Percentiles rank a stretch among this genome's conserved stretches.
phyloP scores from a whole-genome alignment of 2,797 vertebrate genomes.

The Harpagifer antarcticus region DNA sequence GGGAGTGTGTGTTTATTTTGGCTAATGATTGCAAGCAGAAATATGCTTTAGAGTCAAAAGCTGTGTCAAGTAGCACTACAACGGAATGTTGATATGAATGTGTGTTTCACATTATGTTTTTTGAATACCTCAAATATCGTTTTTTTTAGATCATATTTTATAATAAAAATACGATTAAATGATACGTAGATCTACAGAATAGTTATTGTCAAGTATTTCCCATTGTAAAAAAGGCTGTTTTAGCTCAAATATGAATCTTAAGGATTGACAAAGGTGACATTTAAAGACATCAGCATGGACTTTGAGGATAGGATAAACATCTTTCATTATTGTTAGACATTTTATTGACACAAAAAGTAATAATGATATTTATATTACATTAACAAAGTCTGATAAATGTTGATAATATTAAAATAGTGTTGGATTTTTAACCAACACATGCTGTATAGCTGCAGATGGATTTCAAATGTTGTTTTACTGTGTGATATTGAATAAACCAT shows the following conservation, averaged over 20 bases:
- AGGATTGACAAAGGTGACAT: too few species aligned
- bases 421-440: background rate
- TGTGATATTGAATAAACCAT: conserved; percentile 33
- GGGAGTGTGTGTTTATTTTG: background rate
- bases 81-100: background rate
- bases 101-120: background rate
- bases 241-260: too few species aligned
- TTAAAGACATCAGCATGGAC: too few species aligned
- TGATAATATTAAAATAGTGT: conserved; percentile 3
- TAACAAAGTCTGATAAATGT: background rate
- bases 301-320: too few species aligned
- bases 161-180: background rate
- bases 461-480: conserved; percentile 10
- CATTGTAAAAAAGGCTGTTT: too few species aligned
- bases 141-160: background rate
- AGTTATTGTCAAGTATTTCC: too few species aligned
- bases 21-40: background rate
- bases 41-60: background rate
- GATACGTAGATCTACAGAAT: too few species aligned
- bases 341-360: too few species aligned
- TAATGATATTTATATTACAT: background rate
- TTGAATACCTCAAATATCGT: background rate
- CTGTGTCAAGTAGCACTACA: background rate
- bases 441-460: background rate
- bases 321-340: too few species aligned